Conservation (phyloP, 2,113 vertebrate genomes). For the Malurus melanocephalus region DNA sequence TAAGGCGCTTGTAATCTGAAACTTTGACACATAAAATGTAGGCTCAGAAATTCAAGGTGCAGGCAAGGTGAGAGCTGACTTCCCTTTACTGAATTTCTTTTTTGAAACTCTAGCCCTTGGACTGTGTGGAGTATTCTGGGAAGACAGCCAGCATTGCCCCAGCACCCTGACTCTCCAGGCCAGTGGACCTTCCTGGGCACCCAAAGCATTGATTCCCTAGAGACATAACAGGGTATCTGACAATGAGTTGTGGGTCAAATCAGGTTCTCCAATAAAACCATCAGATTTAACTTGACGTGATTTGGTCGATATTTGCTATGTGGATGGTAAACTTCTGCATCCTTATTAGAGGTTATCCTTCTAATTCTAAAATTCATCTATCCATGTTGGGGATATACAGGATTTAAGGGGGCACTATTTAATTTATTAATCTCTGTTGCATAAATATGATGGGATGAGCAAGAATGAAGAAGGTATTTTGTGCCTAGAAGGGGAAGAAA, state of each 20-base stretch:
- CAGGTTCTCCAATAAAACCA: neutral
- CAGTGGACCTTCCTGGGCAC: neutral
- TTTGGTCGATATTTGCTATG: neutral
- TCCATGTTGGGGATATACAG: neutral
- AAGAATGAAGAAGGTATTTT: neutral
- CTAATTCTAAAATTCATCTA: neutral
- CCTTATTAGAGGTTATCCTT: neutral
- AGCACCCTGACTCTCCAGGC: neutral
- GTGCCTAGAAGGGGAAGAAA: neutral
- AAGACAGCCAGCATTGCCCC: neutral
- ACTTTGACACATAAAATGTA: neutral
- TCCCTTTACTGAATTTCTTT: neutral
- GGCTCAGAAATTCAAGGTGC: constrained; percentile 6
- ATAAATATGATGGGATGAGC: neutral
- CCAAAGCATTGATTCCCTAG: neutral
- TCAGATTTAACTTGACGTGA: neutral
- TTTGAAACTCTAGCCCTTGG: neutral
- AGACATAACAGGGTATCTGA: neutral
- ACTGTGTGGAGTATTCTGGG: rapidly evolving
- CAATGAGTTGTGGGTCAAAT: neutral
- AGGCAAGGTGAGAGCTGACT: neutral
- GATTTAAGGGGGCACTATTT: neutral
- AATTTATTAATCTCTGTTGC: constrained; percentile 10
- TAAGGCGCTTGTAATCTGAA: neutral
- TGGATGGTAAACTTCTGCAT: neutral